Conservation (phyloP, 2,113 vertebrate species). For the Coregonus clupeaformis region DNA sequence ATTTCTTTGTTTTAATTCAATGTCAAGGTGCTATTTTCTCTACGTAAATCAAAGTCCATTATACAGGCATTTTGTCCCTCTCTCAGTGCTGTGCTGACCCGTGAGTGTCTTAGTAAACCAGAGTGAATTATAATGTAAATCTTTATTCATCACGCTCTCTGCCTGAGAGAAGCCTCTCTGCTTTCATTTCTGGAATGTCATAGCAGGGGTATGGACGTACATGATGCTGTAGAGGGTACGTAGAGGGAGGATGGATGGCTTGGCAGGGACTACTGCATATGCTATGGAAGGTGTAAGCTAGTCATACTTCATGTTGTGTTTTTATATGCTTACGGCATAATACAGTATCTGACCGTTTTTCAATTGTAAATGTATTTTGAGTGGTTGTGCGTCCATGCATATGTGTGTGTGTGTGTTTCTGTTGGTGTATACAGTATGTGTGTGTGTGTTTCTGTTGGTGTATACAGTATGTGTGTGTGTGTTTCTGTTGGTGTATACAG, state of each 20-base stretch:
- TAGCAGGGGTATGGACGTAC: background rate
- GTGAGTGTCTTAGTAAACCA: constrained; percentile 26
- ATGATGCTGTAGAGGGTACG: constrained; percentile 3
- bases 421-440: no score
- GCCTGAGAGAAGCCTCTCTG: constrained; percentile 7
- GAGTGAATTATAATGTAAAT: constrained; percentile 42
- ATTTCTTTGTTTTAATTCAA: constrained; percentile 32
- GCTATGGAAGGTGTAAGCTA: no score
- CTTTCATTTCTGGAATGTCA: constrained; percentile 4
- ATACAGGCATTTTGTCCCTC: background rate
- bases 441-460: no score
- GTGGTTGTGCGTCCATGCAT: no score
- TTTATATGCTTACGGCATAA: no score
- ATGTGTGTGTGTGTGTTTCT: no score
- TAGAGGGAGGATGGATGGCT: background rate
- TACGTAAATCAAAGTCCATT: constrained; percentile 32
- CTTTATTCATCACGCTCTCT: constrained; percentile 20
- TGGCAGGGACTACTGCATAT: background rate
- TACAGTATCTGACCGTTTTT: no score
- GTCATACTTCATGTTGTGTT: no score
- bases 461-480: no score
- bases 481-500: no score
- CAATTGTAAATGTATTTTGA: no score
- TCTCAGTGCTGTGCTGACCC: constrained; percentile 15
- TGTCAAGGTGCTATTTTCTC: constrained; percentile 24